Base-by-base conservation (phyloP, 2,888 invertebrate genomes). In the Cybosia mesomella region DNA sequence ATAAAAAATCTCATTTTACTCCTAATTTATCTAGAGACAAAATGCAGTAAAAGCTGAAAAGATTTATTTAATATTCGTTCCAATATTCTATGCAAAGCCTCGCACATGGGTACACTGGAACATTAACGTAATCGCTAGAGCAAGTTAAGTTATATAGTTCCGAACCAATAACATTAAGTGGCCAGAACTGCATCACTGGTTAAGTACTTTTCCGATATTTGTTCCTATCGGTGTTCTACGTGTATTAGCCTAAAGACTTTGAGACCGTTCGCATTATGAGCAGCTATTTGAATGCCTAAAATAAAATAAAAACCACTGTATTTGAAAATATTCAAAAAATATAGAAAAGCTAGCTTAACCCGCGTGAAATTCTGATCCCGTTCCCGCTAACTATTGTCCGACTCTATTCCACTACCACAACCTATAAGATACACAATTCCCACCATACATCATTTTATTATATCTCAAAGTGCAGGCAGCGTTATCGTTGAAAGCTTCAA, bases 151-250 rank as follows among this genome's bases (percentile, higher is more conserved):
- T 64, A 18, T 49, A 75, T 60, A 70, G 72, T 69, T 76, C 65
- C 43, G 64, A 68, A 72, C 72, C 84, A 84, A 85, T 86, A 84
- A 75, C 83, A 83, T 76, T 86, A 89, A 89, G 86, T 86, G 83
- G 79, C 76, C 74, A 75, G 84, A 86, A 85, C 83, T 85, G 86
- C 85, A 85, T 86, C 85, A 87, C 82, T 84, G 84, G 77, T 74
- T 89, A 89, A 90, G 86, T 88, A 86, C 84, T 89, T 88, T 83
- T 81, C 84, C 83, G 85, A 88, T 91, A 91, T 92, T 92, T 91
- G 90, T 91, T 91, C 82, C 77, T 87, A 89, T 89, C 86, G 87
- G 86, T 86, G 85, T 88, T 89, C 70, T 71, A 72, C 84, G 68
- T 65, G 79, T 83, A 84, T 82, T 78, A 83, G 77, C 74, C 58